phyloP scores from a whole-genome alignment of 2,113 vertebrate species.

The Cariama cristata region DNA sequence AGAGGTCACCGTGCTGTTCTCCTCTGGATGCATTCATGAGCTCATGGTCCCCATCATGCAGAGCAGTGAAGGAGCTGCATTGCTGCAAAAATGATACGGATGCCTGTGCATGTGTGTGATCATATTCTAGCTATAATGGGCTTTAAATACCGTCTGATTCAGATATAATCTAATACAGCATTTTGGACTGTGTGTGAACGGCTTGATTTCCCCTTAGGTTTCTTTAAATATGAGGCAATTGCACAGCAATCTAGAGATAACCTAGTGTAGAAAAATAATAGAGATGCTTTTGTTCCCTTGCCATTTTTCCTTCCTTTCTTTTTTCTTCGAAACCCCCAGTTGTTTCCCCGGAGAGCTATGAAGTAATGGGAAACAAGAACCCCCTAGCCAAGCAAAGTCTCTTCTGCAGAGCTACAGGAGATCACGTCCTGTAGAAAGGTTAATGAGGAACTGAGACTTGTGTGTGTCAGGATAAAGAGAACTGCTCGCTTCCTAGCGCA shows the following conservation, averaged over 20 bases:
- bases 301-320: slow-evolving; percentile 35
- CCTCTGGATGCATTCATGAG: background rate
- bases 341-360: slow-evolving; percentile 37
- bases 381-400: background rate
- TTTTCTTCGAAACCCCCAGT: slow-evolving; percentile 28
- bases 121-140: background rate
- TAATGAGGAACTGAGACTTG: background rate
- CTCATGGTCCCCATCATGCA: accelerated
- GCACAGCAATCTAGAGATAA: slow-evolving; percentile 8
- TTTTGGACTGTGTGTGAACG: background rate
- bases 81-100: background rate
- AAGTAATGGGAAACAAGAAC: slow-evolving; percentile 32
- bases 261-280: background rate
- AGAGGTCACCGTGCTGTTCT: background rate
- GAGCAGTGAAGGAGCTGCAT: background rate
- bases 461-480: background rate
- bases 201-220: slow-evolving; percentile 16
- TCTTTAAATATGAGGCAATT: slow-evolving; percentile 16
- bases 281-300: slow-evolving; percentile 36
- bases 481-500: background rate
- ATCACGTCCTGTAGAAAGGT: background rate
- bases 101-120: background rate
- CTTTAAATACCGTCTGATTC: background rate
- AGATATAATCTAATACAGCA: background rate
- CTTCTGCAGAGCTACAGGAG: background rate